A percentile compares a stretch with the other conserved stretches of the same genome.
These are phyloP conservation scores for Melanerpes formicivorus DNA, from an alignment of 2,113 vertebrate species.

Conservation along the genomic window DNA sequence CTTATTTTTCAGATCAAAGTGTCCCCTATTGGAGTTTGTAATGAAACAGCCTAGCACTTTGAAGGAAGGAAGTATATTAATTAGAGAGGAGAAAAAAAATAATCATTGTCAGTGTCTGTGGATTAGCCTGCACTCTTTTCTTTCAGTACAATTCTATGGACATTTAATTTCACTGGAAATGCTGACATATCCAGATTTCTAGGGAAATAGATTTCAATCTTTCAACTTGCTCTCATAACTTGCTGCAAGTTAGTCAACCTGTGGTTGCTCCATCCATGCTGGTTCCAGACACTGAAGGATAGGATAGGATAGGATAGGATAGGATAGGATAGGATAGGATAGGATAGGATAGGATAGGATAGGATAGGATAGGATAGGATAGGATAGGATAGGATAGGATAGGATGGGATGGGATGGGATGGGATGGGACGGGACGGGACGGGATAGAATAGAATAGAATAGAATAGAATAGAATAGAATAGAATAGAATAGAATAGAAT, in stretches of 20 bases:
- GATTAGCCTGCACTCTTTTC: not conserved
- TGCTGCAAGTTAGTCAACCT: not conserved
- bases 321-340: no score
- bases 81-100: not conserved
- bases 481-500: no score
- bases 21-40: conserved; percentile 6
- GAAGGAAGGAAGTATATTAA: conserved; percentile 51
- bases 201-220: not conserved
- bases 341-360: no score
- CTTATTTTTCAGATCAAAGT: conserved; percentile 55
- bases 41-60: conserved; percentile 34
- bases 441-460: no score
- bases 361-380: no score
- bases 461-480: no score
- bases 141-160: not conserved
- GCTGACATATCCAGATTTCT: not conserved
- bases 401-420: no score
- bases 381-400: no score
- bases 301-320: no score
- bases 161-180: not conserved
- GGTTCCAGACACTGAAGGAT: not conserved
- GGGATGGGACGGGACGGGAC: no score
- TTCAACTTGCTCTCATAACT: not conserved
- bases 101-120: not conserved
- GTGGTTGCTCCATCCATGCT: not conserved